These are phyloP conservation scores for Andinoacara biseriatus DNA, from an alignment of 2,113 vertebrate genomes.

Conservation along the genomic window DNA sequence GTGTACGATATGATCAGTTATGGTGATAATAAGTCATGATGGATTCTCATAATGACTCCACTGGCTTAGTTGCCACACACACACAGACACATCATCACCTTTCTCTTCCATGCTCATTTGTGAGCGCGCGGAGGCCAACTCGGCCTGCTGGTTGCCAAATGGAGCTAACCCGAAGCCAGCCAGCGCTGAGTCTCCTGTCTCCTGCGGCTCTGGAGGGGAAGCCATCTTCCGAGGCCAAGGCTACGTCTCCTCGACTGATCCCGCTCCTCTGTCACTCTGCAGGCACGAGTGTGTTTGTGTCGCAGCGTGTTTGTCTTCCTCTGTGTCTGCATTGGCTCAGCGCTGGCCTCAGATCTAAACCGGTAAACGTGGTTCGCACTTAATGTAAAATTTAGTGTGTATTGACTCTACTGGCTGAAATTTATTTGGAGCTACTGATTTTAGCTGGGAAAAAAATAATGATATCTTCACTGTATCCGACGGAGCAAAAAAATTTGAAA, in stretches of 20 bases:
- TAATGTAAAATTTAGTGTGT: neutral
- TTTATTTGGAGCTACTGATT: too few relatives aligned
- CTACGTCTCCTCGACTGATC: slow-evolving; percentile 60
- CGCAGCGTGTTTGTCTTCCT: slow-evolving; percentile 13
- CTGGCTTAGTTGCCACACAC: slow-evolving; percentile 36
- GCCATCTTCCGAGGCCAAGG: slow-evolving; percentile 66
- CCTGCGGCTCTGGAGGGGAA: slow-evolving; percentile 65
- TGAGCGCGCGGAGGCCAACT: slow-evolving; percentile 52
- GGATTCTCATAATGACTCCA: slow-evolving; percentile 56
- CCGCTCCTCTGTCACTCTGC: slow-evolving; percentile 60
- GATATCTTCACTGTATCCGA: too few relatives aligned
- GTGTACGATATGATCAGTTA: slow-evolving; percentile 46
- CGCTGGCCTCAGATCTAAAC: neutral
- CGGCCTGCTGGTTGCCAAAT: slow-evolving; percentile 60
- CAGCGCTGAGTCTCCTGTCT: slow-evolving; percentile 59
- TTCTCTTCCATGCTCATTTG: slow-evolving; percentile 55
- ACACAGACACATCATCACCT: slow-evolving; percentile 55
- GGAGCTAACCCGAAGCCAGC: slow-evolving; percentile 62
- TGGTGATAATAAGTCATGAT: slow-evolving; percentile 64
- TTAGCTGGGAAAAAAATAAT: too few relatives aligned
- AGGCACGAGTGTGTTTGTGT: slow-evolving; percentile 30
- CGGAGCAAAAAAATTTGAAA: too few relatives aligned
- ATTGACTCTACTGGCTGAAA: too few relatives aligned
- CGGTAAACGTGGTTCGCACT: neutral
- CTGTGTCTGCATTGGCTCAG: neutral